phyloP scores from a whole-genome alignment of 2,113 vertebrate genomes.

The Nyctibius bracteatus region DNA sequence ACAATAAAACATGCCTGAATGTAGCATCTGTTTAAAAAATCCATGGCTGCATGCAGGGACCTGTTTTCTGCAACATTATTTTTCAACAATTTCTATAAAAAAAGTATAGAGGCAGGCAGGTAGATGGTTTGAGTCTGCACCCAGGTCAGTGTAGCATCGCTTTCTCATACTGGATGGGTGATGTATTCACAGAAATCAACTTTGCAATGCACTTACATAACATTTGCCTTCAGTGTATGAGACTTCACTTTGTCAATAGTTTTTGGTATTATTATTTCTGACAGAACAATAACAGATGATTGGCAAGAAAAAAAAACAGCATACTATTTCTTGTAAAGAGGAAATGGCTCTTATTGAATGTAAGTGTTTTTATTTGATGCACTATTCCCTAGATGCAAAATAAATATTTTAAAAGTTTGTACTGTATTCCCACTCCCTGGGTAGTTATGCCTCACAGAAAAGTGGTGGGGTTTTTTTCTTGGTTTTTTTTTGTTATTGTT shows the following conservation, averaged over 20 bases:
- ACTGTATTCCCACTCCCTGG: not conserved
- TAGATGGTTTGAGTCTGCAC: not conserved
- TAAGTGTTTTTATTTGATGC: constrained; percentile 39
- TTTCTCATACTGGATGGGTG: not conserved
- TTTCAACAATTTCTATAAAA: not conserved
- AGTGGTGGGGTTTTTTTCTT: not conserved
- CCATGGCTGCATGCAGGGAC: not conserved
- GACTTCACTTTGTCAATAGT: constrained; percentile 12
- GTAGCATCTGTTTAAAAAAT: not conserved
- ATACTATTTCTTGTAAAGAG: not conserved
- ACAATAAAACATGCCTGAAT: not conserved
- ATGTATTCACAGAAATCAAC: not conserved
- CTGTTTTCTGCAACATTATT: not conserved
- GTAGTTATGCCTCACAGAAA: not conserved
- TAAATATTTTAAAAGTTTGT: constrained; percentile 49
- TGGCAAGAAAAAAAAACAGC: not conserved
- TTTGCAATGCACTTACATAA: not conserved
- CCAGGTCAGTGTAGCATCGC: not conserved
- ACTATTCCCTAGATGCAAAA: constrained; percentile 19
- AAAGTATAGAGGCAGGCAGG: not conserved
- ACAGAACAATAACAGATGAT: constrained; percentile 45
- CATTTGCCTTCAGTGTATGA: not conserved
- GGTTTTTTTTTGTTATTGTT: not conserved
- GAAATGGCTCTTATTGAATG: not conserved
- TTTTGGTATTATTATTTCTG: constrained; percentile 31